Conservation (phyloP, 2,797 vertebrate species). For the Poecilia velifera region DNA sequence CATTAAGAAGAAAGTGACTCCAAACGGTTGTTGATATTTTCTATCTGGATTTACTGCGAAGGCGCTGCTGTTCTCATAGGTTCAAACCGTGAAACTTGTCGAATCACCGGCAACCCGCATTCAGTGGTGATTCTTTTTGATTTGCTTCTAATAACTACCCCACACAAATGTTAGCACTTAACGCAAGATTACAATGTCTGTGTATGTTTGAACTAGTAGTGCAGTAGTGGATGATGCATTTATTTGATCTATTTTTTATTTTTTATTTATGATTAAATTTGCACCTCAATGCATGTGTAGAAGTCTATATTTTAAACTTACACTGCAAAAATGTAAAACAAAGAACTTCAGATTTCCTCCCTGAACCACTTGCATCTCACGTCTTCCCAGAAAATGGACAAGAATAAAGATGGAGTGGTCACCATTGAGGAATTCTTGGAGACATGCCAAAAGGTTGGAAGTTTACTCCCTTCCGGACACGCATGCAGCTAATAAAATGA, state of each 20-base stretch:
- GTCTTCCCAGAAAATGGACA: constrained; percentile 93
- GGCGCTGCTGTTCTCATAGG: neutral
- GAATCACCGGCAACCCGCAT: neutral
- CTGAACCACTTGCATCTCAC: neutral
- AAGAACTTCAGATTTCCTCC: neutral
- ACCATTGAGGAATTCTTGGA: constrained; percentile 97
- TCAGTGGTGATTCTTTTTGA: neutral
- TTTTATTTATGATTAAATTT: neutral
- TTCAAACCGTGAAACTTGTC: neutral
- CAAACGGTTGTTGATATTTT: neutral
- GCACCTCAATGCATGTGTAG: neutral
- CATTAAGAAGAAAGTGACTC: neutral
- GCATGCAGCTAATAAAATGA: neutral
- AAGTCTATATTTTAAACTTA: neutral
- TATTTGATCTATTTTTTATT: neutral
- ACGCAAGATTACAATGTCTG: neutral
- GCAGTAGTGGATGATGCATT: neutral
- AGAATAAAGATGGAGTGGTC: constrained; percentile 94
- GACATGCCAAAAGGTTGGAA: constrained; percentile 90
- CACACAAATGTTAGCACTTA: neutral
- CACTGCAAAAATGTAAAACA: neutral
- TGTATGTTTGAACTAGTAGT: neutral
- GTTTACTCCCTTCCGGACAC: no score
- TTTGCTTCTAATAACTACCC: neutral
- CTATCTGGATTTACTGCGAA: neutral